Conservation (phyloP, 1,140 invertebrate genomes). For the Aphelinus atriplicis region DNA sequence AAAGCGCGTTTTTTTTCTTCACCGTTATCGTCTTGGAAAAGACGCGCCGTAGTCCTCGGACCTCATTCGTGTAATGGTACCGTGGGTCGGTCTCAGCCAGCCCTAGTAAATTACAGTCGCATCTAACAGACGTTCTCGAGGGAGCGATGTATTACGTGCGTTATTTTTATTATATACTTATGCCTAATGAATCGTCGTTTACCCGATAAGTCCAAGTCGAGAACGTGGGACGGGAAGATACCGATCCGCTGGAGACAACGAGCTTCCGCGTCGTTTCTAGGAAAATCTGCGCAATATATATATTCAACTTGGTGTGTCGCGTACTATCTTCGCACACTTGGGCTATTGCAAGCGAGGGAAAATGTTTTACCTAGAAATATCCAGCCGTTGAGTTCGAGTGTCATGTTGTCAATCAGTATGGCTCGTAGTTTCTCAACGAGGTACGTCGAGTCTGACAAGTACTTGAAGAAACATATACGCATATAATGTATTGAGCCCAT, state of each 20-base stretch:
- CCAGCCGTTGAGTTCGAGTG: conserved; percentile 50
- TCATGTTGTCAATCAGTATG: conserved; percentile 41
- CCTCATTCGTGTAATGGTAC: conserved; percentile 22
- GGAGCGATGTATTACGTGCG: no score
- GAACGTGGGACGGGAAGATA: conserved; percentile 65
- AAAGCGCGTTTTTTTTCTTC: conserved; percentile 8
- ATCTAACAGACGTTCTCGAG: no score
- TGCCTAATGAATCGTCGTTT: background rate
- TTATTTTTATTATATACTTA: no score
- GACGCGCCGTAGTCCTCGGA: conserved; percentile 44
- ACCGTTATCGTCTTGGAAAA: conserved; percentile 50
- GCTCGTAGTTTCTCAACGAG: conserved; percentile 44
- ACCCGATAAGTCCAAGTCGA: conserved; percentile 60
- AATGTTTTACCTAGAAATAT: conserved; percentile 51
- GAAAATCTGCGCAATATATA: conserved; percentile 49
- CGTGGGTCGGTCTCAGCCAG: background rate
- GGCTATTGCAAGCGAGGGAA: no score
- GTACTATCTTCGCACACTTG: no score
- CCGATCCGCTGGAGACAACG: conserved; percentile 59
- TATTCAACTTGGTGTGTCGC: no score
- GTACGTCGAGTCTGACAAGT: conserved; percentile 35
- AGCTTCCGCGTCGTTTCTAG: conserved; percentile 62
- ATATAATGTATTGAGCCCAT: conserved; percentile 16
- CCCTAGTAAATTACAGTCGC: background rate
- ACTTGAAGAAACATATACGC: background rate